These are phyloP conservation scores for Heliconius hortense DNA, from an alignment of 2,888 invertebrate genomes.

Conservation along the genomic window DNA sequence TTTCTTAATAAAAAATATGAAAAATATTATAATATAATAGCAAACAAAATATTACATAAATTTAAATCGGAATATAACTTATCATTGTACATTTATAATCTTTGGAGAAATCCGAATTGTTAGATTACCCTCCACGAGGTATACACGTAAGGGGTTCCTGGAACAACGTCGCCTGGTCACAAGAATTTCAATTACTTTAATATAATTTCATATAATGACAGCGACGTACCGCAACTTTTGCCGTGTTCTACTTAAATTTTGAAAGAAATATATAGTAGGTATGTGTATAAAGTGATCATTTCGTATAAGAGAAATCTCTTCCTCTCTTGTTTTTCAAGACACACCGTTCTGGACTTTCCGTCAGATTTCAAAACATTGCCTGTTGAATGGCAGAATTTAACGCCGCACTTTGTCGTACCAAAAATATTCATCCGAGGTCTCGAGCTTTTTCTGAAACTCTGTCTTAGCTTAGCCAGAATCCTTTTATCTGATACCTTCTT, in stretches of 20 bases:
- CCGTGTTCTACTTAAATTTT: neutral
- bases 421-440: too few species aligned
- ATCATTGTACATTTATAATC: neutral
- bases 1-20: neutral
- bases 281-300: neutral
- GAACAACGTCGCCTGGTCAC: conserved; percentile 56
- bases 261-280: neutral
- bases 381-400: neutral
- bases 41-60: neutral
- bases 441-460: too few species aligned
- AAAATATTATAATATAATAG: neutral
- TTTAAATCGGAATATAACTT: neutral
- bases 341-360: neutral
- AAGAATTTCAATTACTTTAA: conserved; percentile 36
- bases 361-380: neutral
- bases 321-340: neutral
- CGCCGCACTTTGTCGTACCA: neutral
- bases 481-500: too few species aligned
- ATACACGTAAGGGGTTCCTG: conserved; percentile 54
- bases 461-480: too few species aligned
- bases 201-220: conserved; percentile 11
- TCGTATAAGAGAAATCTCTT: neutral
- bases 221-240: neutral
- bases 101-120: conserved; percentile 44
- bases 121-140: conserved; percentile 56